Evolutionary conservation across 2,888 invertebrate species (phyloP).

Genomic region (Nomada flava): DNA sequence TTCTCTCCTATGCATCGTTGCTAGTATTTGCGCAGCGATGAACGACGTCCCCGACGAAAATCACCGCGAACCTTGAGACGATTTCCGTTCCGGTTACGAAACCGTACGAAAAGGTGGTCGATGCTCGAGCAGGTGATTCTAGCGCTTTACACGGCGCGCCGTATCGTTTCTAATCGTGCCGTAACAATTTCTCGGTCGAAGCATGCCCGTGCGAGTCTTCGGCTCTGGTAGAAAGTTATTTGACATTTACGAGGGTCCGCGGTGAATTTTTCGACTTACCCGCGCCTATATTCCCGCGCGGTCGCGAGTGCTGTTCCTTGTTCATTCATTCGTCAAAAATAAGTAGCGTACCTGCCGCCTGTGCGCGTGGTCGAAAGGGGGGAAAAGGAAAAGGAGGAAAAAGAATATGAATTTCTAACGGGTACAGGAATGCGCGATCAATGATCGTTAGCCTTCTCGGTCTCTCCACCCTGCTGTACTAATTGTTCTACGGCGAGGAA

Average conservation of each 20-base stretch:
- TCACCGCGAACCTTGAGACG: neutral
- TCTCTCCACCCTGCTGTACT: neutral
- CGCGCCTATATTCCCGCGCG: neutral
- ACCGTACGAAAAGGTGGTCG: conserved; percentile 35
- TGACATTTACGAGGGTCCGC: conserved; percentile 68
- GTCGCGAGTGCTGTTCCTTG: too few relatives aligned
- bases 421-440: conserved; percentile 15
- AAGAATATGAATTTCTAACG: neutral
- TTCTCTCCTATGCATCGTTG: neutral
- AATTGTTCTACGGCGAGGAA: conserved; percentile 40
- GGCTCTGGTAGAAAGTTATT: conserved; percentile 69
- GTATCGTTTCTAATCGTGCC: neutral
- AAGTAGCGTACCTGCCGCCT: too few relatives aligned
- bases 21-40: neutral
- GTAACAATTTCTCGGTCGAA: conserved; percentile 28
- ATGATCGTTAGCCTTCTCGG: neutral
- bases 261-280: conserved; percentile 56
- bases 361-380: neutral
- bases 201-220: conserved; percentile 39
- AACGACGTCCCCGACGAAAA: neutral
- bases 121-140: conserved; percentile 41
- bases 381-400: neutral
- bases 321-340: neutral
- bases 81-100: conserved; percentile 59
- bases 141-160: conserved; percentile 14